phyloP scores from a whole-genome alignment of 2,888 invertebrate species.

The Hydropsyche betteni region DNA sequence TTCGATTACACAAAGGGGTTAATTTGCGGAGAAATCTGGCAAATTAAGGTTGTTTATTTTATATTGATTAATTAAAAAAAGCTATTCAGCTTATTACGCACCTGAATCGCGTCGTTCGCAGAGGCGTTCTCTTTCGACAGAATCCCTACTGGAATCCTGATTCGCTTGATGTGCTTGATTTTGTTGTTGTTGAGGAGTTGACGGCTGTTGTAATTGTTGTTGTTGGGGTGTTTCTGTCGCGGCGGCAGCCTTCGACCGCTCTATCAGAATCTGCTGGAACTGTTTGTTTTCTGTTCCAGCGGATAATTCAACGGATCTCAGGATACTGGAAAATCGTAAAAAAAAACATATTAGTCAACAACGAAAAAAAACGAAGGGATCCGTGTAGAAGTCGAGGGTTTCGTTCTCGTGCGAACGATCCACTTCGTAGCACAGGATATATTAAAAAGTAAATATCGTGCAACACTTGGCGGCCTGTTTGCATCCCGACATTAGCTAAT shows the following conservation, averaged over 20 bases:
- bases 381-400: background rate
- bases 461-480: slow-evolving; percentile 41
- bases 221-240: slow-evolving; percentile 57
- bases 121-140: slow-evolving; percentile 53
- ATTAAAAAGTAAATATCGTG: slow-evolving; percentile 49
- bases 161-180: slow-evolving; percentile 36
- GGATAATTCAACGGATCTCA: slow-evolving; percentile 81
- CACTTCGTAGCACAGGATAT: slow-evolving; percentile 41
- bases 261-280: slow-evolving; percentile 78
- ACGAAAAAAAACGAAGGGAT: background rate
- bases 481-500: slow-evolving; percentile 34
- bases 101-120: slow-evolving; percentile 54
- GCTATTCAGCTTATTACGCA: slow-evolving; percentile 37
- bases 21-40: slow-evolving; percentile 32
- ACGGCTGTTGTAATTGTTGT: slow-evolving; percentile 45
- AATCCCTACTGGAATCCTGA: slow-evolving; percentile 53
- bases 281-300: slow-evolving; percentile 68
- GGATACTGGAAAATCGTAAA: slow-evolving; percentile 68
- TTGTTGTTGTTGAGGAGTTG: slow-evolving; percentile 55
- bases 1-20: slow-evolving; percentile 8
- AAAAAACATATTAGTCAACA: slow-evolving; percentile 47
- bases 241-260: slow-evolving; percentile 74
- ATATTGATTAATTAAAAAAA: background rate
- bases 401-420: slow-evolving; percentile 29
- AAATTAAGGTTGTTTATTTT: slow-evolving; percentile 9